phyloP scores from a whole-genome alignment of 1,140 invertebrate species.

The Phocides pigmalion region DNA sequence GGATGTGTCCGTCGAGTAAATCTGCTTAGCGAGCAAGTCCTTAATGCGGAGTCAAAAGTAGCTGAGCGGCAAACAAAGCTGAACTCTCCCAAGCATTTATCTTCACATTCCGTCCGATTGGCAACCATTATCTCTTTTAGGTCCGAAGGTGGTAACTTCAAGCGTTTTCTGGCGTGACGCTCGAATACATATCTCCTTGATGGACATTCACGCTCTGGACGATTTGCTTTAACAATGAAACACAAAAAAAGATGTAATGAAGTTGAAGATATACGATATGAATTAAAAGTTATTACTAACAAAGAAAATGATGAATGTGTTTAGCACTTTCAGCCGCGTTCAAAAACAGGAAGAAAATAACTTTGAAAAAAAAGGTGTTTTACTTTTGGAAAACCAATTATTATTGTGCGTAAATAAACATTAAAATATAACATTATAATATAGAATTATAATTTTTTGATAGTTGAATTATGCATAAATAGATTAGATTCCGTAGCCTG shows the following conservation, averaged over 20 bases:
- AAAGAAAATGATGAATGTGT: too few relatives aligned
- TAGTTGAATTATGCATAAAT: neutral
- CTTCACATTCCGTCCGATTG: conserved; percentile 95
- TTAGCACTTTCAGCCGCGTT: too few relatives aligned
- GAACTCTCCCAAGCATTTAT: conserved; percentile 95
- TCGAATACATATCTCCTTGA: conserved; percentile 94
- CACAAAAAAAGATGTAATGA: too few relatives aligned
- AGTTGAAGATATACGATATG: too few relatives aligned
- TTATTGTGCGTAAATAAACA: too few relatives aligned
- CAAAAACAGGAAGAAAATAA: too few relatives aligned
- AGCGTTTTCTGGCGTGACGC: conserved; percentile 91
- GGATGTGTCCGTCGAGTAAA: conserved; percentile 94
- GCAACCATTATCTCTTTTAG: conserved; percentile 91
- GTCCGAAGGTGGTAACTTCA: conserved; percentile 90
- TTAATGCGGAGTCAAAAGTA: conserved; percentile 89
- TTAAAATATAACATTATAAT: too few relatives aligned
- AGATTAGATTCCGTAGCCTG: neutral
- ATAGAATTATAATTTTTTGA: too few relatives aligned
- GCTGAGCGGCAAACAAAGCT: conserved; percentile 94
- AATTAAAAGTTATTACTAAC: too few relatives aligned
- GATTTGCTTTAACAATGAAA: conserved; percentile 86
- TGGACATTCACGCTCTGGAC: conserved; percentile 93
- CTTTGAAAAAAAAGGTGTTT: too few relatives aligned
- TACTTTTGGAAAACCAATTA: too few relatives aligned
- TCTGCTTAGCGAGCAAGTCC: conserved; percentile 90